Base-by-base conservation (phyloP, 2,113 vertebrate species). In the Myrmophylax atrothorax region DNA sequence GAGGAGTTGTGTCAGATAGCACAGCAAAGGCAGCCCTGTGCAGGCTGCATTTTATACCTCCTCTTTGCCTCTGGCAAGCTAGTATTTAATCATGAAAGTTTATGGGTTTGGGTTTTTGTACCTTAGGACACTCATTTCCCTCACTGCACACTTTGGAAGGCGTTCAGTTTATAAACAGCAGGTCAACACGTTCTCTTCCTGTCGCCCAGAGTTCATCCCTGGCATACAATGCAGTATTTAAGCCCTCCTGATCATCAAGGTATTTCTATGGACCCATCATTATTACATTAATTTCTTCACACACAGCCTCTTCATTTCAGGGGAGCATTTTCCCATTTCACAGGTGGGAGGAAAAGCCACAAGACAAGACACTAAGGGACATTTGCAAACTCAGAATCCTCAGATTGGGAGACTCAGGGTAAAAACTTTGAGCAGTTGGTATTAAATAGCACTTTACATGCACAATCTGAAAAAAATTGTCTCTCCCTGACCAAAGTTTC, bases 141-240 rank as follows among this genome's bases (percentile, higher is more conserved):
- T 35, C 49, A 28, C 22, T 29, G 60, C 44, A 64, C 11, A 26
- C 7, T 10, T 35, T 22, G 38, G 19, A 52, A 28, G 9, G 26
- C 1, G 1, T 24, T 53, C 15, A 44, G 28, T 12, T 58, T 20
- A 25, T 12, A 28, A 84, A 14, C 40, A 83, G 33, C 26, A 49
- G 56, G 14, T 31, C n/a, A 73, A 53, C 19, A 3, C 2, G 11
- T 29, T 77, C 26, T 68, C 38, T 28, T 84, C 42, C 42, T 56
- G 7, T 6, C 49, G 50, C 7, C 16, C 28, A 29, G 35, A 46
- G 29, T 17, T 82, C 49, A 70, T 5, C 12, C 25, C 29, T 33
- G 58, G 52, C 1, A 1, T 28, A 5, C 5, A 37, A 31, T 5
- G 11, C 1, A 0, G 42, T n/a, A 40, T 19, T 89, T 60, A 62